phyloP scores from a whole-genome alignment of 2,797 vertebrate species.

The Acanthopagrus latus region DNA sequence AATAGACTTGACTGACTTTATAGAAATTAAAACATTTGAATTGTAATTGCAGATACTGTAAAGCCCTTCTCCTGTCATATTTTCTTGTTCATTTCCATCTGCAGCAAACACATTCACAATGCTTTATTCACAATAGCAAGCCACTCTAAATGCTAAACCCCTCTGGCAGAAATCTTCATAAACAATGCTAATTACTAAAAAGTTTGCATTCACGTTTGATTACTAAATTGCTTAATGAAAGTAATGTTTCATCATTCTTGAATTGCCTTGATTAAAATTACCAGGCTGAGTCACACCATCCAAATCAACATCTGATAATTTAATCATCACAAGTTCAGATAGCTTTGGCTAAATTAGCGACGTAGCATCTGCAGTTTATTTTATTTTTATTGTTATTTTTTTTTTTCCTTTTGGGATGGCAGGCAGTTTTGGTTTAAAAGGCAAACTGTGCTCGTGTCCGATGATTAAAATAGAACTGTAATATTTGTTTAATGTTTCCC shows the following conservation, averaged over 20 bases:
- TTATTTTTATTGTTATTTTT: conserved; percentile 17
- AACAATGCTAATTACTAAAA: conserved; percentile 32
- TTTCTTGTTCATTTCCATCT: conserved; percentile 3
- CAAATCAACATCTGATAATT: conserved; percentile 41
- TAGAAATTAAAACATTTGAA: neutral
- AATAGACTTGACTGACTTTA: no score
- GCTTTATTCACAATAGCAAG: neutral
- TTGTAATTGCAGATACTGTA: neutral
- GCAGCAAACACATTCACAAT: neutral
- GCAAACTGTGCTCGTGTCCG: neutral
- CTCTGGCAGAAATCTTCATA: neutral
- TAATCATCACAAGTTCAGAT: conserved; percentile 35
- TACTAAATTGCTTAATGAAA: conserved; percentile 37
- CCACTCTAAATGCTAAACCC: conserved; percentile 3
- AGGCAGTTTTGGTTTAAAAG: conserved; percentile 18
- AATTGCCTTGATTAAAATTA: conserved; percentile 37
- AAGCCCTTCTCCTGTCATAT: neutral
- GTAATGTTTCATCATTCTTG: conserved; percentile 6
- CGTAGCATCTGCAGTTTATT: conserved; percentile 31
- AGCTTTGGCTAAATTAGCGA: conserved; percentile 36
- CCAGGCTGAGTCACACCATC: conserved; percentile 12
- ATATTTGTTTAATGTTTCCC: conserved; percentile 4
- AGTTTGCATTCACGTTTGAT: conserved; percentile 39
- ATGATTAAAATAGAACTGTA: conserved; percentile 12
- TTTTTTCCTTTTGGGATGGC: conserved; percentile 11